Base-by-base conservation (phyloP, 30 jellyfish, hydroid and myxozoan species). In the Chironex yamaguchii region DNA sequence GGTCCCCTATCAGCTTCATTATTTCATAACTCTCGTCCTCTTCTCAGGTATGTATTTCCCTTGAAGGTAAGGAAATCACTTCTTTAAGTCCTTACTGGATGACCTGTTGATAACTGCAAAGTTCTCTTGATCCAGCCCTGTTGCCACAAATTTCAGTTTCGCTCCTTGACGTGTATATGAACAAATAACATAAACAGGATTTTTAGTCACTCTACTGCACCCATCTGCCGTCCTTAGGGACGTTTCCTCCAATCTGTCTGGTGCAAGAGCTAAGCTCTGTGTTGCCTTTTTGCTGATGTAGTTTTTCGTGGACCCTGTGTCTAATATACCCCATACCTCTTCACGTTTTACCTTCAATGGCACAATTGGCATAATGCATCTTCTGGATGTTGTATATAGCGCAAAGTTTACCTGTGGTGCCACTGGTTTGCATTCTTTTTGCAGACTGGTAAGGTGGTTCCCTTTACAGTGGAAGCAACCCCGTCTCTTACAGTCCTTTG, bases 401-500 rank as follows among this genome's bases (percentile, higher is more conserved):
- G 36, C 34, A 12, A 51, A 36, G 28, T 42, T 76, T 33, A 4
- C 67, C 34, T 76, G 67, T n/a, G 50, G 28, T 23, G 21, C 62
- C 89, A 32, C 58, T n/a, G n/a, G n/a, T 13, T 2, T 53, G 42
- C 90, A 62, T 30, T 79, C 83, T 63, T 62, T 82, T 36, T 79
- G 83, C 62, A 62, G 48, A 35, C 90, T 79, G 25, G 83, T 34
- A 35, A 62, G 90, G 66, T 79, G 90, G 66, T 79, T 79, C 34
- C 82, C 82, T n/a, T 79, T 52, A 32, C 90, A 79, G 26, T 35
- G 28, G 50, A 79, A 79, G 74, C 90, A 79, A 35, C 90, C 90
- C 74, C 90, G 63, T 63, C 2, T 79, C 32, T 22, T 79, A 63
- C 90, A 79, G 30, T 63, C 48, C 30, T 36, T 79, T 34, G 66